phyloP scores from a whole-genome alignment of 2,113 vertebrate genomes.

The Pogonocichla stellata region DNA sequence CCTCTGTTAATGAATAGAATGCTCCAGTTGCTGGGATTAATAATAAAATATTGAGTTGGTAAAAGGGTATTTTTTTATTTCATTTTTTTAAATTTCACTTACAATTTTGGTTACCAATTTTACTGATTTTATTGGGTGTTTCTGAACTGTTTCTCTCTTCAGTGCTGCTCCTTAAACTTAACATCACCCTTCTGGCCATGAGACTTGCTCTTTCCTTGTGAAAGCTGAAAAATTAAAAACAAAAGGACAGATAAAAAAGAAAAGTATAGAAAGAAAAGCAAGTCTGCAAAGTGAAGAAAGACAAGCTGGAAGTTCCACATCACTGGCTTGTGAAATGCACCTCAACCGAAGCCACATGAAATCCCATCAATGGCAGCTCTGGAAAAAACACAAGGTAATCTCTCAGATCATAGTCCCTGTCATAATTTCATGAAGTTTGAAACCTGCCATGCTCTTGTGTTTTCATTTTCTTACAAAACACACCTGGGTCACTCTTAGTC shows the following conservation, averaged over 20 bases:
- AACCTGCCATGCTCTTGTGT: background rate
- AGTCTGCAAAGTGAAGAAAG: background rate
- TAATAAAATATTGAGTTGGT: background rate
- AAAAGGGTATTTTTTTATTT: background rate
- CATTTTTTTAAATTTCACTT: conserved; percentile 29
- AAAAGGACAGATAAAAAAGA: background rate
- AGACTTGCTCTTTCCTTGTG: background rate
- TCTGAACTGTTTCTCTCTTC: background rate
- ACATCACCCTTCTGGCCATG: background rate
- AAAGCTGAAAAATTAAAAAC: background rate
- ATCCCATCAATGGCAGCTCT: background rate
- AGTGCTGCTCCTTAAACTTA: background rate
- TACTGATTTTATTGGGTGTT: conserved; percentile 1
- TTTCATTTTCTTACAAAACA: background rate
- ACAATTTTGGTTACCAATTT: background rate
- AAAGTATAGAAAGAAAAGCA: background rate
- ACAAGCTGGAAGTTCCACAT: background rate
- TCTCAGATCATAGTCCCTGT: background rate
- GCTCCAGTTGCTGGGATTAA: background rate
- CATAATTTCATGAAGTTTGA: background rate
- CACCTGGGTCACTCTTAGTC: background rate
- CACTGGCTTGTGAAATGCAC: background rate
- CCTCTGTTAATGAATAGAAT: background rate
- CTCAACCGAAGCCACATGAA: accelerated
- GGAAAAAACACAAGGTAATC: background rate